These are phyloP conservation scores for Centruroides vittatus DNA, from an alignment of 1,140 invertebrate species.

Conservation along the genomic window DNA sequence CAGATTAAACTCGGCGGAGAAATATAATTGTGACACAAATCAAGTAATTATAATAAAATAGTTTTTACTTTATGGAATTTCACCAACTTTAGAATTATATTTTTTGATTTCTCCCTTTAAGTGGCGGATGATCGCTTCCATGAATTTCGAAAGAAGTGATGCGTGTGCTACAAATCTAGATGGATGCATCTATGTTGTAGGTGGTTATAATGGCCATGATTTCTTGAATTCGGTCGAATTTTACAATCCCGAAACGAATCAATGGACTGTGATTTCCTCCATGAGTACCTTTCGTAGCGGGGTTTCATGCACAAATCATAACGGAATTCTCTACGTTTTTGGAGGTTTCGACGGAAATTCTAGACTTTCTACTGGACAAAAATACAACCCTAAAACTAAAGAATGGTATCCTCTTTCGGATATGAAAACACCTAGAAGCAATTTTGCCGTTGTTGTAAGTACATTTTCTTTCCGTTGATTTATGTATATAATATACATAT, in stretches of 20 bases:
- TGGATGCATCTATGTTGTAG: constrained; percentile 56
- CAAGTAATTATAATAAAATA: constrained; percentile 14
- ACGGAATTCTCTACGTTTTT: constrained; percentile 25
- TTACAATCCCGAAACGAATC: constrained; percentile 65
- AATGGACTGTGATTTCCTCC: constrained; percentile 63
- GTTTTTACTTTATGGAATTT: not conserved
- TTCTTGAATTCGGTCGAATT: constrained; percentile 71
- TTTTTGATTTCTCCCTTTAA: not conserved
- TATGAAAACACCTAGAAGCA: constrained; percentile 51
- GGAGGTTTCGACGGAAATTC: constrained; percentile 45
- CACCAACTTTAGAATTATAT: not conserved
- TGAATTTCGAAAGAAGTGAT: constrained; percentile 27
- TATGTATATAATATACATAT: too few species aligned
- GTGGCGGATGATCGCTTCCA: constrained; percentile 20
- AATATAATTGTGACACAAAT: constrained; percentile 28
- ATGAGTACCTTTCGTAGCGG: constrained; percentile 41
- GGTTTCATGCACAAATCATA: constrained; percentile 41
- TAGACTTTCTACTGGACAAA: constrained; percentile 39
- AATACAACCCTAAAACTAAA: constrained; percentile 41
- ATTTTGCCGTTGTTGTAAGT: constrained; percentile 47
- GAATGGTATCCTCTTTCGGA: constrained; percentile 44
- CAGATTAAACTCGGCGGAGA: constrained; percentile 35
- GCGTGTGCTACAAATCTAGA: constrained; percentile 28
- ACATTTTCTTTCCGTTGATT: too few species aligned
- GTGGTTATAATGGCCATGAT: constrained; percentile 79